These are phyloP conservation scores for Trematomus loennbergii DNA, from an alignment of 2,113 vertebrate species.

Conservation along the genomic window DNA sequence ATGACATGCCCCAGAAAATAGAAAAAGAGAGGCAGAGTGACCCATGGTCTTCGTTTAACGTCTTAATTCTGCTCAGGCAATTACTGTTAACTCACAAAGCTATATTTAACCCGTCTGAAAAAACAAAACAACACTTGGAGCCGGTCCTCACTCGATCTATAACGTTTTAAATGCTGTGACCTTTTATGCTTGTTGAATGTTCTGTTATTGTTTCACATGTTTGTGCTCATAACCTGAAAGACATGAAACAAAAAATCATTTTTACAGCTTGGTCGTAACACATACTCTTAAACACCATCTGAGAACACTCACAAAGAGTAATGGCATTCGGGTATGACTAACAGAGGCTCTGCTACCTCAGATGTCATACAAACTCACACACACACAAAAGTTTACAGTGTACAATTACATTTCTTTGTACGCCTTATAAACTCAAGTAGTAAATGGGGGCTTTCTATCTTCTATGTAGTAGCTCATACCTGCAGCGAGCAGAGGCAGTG, in stretches of 20 bases:
- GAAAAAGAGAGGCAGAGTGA: conserved; percentile 11
- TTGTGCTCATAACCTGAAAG: conserved; percentile 8
- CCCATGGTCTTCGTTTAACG: not conserved
- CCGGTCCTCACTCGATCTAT: not conserved
- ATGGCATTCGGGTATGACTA: not conserved
- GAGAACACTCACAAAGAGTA: not conserved
- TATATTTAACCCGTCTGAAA: conserved; percentile 20
- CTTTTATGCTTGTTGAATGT: conserved; percentile 14
- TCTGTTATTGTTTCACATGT: conserved; percentile 1
- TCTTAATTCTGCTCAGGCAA: conserved; percentile 8
- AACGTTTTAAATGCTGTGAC: not conserved
- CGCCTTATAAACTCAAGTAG: not conserved
- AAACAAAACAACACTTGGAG: not conserved
- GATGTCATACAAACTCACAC: not conserved
- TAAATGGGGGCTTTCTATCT: conserved; percentile 13
- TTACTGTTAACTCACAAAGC: conserved; percentile 6
- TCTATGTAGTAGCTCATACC: conserved; percentile 30
- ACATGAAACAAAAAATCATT: not conserved
- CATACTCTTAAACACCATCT: not conserved
- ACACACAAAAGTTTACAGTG: not conserved
- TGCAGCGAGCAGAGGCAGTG: conserved; percentile 17
- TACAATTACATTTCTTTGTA: not conserved
- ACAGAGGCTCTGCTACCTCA: not conserved
- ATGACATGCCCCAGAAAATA: conserved; percentile 28
- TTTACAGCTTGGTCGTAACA: conserved; percentile 5